phyloP scores from a whole-genome alignment of 2,113 vertebrate genomes.

The Coptodon rendalli region DNA sequence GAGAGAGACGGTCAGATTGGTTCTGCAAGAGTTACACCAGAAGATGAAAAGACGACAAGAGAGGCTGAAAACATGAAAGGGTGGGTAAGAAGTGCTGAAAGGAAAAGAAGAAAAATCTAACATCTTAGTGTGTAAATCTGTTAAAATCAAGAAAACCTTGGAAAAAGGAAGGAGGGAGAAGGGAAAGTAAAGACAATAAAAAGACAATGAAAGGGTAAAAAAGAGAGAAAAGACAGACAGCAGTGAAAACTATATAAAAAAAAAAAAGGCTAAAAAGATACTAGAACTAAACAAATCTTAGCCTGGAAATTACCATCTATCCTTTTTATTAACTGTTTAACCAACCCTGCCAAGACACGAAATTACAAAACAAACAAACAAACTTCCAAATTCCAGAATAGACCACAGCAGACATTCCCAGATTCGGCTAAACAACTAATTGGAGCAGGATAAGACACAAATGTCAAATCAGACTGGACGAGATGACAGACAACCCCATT shows the following conservation, averaged over 20 bases:
- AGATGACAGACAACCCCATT: background rate
- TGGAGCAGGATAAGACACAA: background rate
- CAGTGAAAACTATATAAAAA: background rate
- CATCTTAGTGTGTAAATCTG: background rate
- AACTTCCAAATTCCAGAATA: background rate
- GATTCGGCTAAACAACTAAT: background rate
- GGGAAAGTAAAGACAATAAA: background rate
- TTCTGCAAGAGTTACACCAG: slow-evolving; percentile 52
- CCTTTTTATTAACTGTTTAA: background rate
- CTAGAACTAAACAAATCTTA: background rate
- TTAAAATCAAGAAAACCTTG: background rate
- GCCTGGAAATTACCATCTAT: background rate
- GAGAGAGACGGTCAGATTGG: slow-evolving; percentile 11
- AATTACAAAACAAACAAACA: background rate
- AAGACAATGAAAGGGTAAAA: background rate
- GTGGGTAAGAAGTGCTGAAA: slow-evolving; percentile 15
- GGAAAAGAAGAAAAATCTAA: background rate
- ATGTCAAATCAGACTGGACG: background rate
- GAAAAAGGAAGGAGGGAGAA: background rate
- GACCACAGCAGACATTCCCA: background rate
- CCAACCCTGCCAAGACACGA: background rate
- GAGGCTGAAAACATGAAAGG: slow-evolving; percentile 51
- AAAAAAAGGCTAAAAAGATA: background rate
- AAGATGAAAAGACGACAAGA: slow-evolving; percentile 48
- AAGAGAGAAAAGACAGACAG: background rate